Percentiles rank a stretch among this genome's conserved stretches.
Conservation (phyloP, 1,140 invertebrate species). For the Liolophura sinensis region DNA sequence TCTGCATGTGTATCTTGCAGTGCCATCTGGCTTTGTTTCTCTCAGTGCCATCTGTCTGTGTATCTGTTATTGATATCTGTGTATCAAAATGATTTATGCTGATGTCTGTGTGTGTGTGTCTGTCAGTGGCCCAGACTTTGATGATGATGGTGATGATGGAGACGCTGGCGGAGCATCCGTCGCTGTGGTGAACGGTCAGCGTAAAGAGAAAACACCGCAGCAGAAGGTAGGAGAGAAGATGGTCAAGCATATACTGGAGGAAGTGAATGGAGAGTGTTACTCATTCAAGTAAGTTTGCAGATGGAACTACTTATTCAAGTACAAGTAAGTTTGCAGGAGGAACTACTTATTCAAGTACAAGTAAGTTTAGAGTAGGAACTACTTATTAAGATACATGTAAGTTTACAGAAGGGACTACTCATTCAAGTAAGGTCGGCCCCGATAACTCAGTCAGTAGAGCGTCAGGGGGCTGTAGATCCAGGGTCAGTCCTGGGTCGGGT, state of each 20-base stretch:
- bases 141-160: conserved; percentile 40
- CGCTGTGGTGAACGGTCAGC: conserved; percentile 23
- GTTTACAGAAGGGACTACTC: too few species aligned
- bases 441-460: too few species aligned
- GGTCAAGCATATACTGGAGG: conserved; percentile 47
- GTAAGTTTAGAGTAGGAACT: too few species aligned
- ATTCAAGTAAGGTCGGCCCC: neutral
- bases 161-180: conserved; percentile 7
- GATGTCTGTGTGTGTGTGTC: conserved; percentile 3
- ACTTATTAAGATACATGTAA: too few species aligned
- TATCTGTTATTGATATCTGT: neutral
- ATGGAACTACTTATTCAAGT: too few species aligned
- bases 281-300: conserved; percentile 42
- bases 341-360: too few species aligned
- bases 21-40: too few species aligned
- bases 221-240: conserved; percentile 53
- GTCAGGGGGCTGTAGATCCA: too few species aligned
- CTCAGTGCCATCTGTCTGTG: too few species aligned
- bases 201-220: conserved; percentile 53
- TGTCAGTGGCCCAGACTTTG: conserved; percentile 46
- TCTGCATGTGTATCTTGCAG: too few species aligned
- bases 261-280: conserved; percentile 48
- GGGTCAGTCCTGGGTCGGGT: too few species aligned
- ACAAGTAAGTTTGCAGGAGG: too few species aligned
- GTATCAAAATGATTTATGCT: neutral